Percentiles rank a stretch among this genome's conserved stretches.
phyloP scores from a whole-genome alignment of 30 jellyfish, hydroid and myxozoan genomes.

The Aurelia aurita region DNA sequence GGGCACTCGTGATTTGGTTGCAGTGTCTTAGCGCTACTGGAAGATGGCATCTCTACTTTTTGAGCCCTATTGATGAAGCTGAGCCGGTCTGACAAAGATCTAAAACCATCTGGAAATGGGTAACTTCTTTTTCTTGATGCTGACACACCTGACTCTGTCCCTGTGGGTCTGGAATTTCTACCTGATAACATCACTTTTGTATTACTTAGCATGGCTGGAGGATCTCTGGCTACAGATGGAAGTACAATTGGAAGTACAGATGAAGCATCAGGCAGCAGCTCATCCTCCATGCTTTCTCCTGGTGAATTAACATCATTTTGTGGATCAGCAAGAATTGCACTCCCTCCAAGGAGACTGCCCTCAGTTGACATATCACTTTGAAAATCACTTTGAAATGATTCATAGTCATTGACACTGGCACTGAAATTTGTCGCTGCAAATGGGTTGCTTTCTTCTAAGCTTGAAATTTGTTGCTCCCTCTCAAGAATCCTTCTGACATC shows the following conservation, averaged over 20 bases:
- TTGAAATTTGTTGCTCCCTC: background rate
- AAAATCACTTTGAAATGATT: too few species aligned
- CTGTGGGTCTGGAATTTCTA: background rate
- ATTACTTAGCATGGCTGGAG: background rate
- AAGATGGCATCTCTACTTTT: background rate
- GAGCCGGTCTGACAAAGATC: constrained; percentile 45
- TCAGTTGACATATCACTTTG: too few species aligned
- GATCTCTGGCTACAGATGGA: constrained; percentile 1
- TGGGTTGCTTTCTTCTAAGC: background rate
- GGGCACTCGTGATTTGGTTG: background rate
- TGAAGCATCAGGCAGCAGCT: too few species aligned
- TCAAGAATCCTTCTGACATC: constrained; percentile 24
- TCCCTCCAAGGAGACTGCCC: too few species aligned
- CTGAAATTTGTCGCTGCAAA: too few species aligned
- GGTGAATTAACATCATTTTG: too few species aligned
- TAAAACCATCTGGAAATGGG: constrained; percentile 38
- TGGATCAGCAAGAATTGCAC: too few species aligned
- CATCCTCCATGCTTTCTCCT: too few species aligned
- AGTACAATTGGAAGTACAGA: too few species aligned
- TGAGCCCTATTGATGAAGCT: constrained; percentile 25
- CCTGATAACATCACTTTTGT: background rate
- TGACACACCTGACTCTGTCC: background rate
- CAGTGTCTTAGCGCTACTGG: background rate
- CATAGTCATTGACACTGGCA: too few species aligned
- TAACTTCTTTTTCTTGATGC: background rate